Evolutionary conservation across 2,888 invertebrate genomes (phyloP), one percentile per base, ranked within the genome.

Genomic region (Matsumyia berberina): DNA sequence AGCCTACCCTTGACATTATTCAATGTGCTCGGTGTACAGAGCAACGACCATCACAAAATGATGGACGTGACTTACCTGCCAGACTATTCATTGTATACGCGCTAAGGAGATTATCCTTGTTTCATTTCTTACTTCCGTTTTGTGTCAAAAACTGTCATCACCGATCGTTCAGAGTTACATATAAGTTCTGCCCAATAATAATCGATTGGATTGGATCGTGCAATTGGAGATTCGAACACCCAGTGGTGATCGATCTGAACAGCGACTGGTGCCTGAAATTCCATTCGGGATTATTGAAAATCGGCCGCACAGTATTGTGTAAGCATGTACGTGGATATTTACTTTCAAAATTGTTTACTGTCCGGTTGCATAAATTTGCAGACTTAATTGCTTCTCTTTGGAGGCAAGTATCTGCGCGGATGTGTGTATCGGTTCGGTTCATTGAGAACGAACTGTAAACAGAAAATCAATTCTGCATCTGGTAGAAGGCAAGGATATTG

Each of bases 341-440:
- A 74, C 53, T 80, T 80, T 79, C 2, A 19, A 19, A 66, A 69
- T 64, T 85, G 85, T 80, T 85, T 85, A 85, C 85, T 85, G 80
- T 85, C 85, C 80, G 70, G 85, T 85, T 85, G 80, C 85, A 85
- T 85, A 85, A 85, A 85, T 80, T 85, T 51, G 80, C 70, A 39
- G 58, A 74, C 49, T 70, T 80, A 85, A 85, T 85, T 85, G 80
- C 74, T 76, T 70, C 66, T 76, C 66, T 66, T 24, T 57, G 49
- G 29, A 69, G 69, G 69, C 55, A 39, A 24, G 44, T 69, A 73
- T 53, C 60, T 79, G 57, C 57, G 33, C 39, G 24, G 33, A 17
- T 64, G 51, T 24, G n/a, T 55, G n/a, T 39, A 44, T 55, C 62
- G 46, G 55, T 57, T 55, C 62, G 46, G 55, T 57, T 60, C 55